A percentile compares a stretch with the other conserved stretches of the same genome.
Evolutionary conservation across 2,888 invertebrate species (phyloP).

Genomic region (Hypomecis punctinalis): DNA sequence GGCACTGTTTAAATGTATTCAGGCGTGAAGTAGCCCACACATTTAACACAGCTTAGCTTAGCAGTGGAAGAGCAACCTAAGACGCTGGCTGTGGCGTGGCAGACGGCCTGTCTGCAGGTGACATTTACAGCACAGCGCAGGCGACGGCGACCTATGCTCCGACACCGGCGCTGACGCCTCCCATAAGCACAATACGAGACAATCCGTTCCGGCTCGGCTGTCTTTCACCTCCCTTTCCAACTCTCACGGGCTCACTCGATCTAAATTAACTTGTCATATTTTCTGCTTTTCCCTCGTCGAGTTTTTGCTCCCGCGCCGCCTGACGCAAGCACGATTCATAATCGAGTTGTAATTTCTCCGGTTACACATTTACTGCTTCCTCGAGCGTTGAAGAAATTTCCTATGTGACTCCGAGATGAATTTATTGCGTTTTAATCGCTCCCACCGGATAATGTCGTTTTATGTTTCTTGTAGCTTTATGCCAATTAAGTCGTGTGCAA

Average conservation of each 20-base stretch:
- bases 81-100: constrained; percentile 49
- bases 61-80: constrained; percentile 4
- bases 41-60: no score
- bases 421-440: constrained; percentile 71
- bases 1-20: no score
- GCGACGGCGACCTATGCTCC: constrained; percentile 60
- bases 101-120: constrained; percentile 53
- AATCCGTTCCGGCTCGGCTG: constrained; percentile 73
- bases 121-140: constrained; percentile 51
- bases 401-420: constrained; percentile 52
- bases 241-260: constrained; percentile 69
- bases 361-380: constrained; percentile 59
- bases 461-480: constrained; percentile 58
- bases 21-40: no score
- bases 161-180: constrained; percentile 51
- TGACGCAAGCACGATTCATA: constrained; percentile 53
- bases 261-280: constrained; percentile 79
- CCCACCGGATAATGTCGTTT: constrained; percentile 64
- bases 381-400: constrained; percentile 50
- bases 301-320: constrained; percentile 57
- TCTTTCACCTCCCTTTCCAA: constrained; percentile 70
- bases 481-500: constrained; percentile 55
- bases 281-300: constrained; percentile 66
- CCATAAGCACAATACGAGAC: constrained; percentile 63
- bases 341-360: constrained; percentile 64